Percentiles rank a stretch among this genome's conserved stretches.
Conservation (phyloP, 2,888 invertebrate species). For the Dicyrtomina minuta region DNA sequence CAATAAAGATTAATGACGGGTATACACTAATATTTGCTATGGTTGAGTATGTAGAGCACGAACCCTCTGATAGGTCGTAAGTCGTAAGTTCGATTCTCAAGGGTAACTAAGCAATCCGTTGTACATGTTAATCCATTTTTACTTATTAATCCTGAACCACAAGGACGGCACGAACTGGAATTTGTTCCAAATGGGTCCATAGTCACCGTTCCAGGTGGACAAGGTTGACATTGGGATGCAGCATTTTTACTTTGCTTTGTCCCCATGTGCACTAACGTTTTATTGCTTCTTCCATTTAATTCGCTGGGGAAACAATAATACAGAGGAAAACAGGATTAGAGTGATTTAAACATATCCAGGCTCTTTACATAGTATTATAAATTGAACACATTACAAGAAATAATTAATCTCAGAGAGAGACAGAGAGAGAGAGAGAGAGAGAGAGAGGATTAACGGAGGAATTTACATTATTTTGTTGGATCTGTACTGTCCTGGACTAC, state of each 20-base stretch:
- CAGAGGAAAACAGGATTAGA: not conserved
- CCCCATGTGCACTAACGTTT: constrained; percentile 7
- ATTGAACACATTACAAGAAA: not conserved
- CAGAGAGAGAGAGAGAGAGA: no score
- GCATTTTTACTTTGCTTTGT: no score
- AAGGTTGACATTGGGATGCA: constrained; percentile 58
- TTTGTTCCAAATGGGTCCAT: constrained; percentile 56
- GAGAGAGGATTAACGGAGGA: not conserved
- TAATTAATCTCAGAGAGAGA: no score
- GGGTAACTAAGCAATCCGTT: constrained; percentile 57
- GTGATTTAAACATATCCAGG: not conserved
- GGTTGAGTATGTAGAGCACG: constrained; percentile 35
- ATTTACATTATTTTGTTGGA: constrained; percentile 20
- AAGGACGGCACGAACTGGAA: constrained; percentile 58
- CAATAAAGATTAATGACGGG: no score
- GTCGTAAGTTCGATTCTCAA: constrained; percentile 55
- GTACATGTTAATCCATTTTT: constrained; percentile 58
- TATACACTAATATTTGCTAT: no score
- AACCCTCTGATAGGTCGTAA: constrained; percentile 57
- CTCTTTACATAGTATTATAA: not conserved
- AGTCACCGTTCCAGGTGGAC: constrained; percentile 57
- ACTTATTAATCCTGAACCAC: constrained; percentile 59
- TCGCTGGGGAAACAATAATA: constrained; percentile 17
- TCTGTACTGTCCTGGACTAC: constrained; percentile 43
- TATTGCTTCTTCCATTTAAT: constrained; percentile 14